These are phyloP conservation scores for Drosophila tristis DNA, from an alignment of 1,140 invertebrate genomes.

Conservation along the genomic window DNA sequence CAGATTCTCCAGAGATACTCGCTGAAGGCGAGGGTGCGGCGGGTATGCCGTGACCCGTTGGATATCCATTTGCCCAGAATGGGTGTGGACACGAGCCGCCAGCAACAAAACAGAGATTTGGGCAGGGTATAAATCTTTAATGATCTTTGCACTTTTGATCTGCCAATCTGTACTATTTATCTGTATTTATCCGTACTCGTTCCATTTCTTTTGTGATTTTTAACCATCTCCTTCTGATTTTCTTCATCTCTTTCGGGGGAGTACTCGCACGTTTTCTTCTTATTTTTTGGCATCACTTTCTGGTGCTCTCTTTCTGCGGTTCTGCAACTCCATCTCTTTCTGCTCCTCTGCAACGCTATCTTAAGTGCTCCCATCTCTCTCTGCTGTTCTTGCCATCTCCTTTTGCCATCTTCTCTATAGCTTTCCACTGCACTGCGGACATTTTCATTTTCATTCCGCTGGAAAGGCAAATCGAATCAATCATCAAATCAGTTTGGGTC, in stretches of 20 bases:
- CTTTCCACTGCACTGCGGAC: slow-evolving; percentile 35
- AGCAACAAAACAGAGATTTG: neutral
- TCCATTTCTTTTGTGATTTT: too few species aligned
- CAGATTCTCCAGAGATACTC: slow-evolving; percentile 30
- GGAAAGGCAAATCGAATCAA: slow-evolving; percentile 47
- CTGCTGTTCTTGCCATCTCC: neutral
- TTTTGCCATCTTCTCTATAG: neutral
- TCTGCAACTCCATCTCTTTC: too few species aligned
- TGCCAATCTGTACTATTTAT: neutral
- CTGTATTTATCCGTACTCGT: too few species aligned
- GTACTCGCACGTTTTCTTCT: too few species aligned
- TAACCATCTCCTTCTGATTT: too few species aligned
- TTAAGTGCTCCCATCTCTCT: neutral
- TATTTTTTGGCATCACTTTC: too few species aligned
- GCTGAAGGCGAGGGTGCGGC: neutral
- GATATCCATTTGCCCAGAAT: slow-evolving; percentile 62
- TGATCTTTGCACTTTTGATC: neutral
- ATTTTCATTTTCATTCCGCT: slow-evolving; percentile 36
- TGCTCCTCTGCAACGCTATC: too few species aligned
- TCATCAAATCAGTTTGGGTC: slow-evolving; percentile 35
- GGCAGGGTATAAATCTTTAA: slow-evolving; percentile 4
- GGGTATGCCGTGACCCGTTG: slow-evolving; percentile 26
- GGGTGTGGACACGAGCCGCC: slow-evolving; percentile 59
- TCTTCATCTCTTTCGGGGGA: too few species aligned
- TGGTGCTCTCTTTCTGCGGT: too few species aligned